Conservation (phyloP, 2,113 vertebrate genomes). For the Electrona antarctica region DNA sequence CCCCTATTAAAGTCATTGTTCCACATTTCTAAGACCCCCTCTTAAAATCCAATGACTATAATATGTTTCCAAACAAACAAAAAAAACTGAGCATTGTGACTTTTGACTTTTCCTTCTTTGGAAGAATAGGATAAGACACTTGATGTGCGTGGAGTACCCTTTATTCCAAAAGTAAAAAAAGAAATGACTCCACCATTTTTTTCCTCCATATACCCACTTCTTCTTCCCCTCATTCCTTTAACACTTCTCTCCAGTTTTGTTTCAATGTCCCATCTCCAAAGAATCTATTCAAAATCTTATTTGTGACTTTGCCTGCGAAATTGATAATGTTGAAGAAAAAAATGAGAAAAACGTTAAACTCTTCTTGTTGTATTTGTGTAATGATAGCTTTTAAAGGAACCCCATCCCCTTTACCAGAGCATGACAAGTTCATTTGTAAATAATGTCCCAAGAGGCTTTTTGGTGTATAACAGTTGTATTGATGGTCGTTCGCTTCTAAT, state of each 20-base stretch:
- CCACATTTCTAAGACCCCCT: slow-evolving; percentile 57
- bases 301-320: slow-evolving; percentile 91
- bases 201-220: slow-evolving; percentile 31
- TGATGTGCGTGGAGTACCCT: slow-evolving; percentile 48
- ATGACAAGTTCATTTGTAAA: slow-evolving; percentile 98
- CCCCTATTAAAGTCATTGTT: slow-evolving; percentile 49
- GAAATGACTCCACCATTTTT: slow-evolving; percentile 49
- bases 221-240: slow-evolving; percentile 43
- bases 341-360: slow-evolving; percentile 54
- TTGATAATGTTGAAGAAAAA: slow-evolving; percentile 70
- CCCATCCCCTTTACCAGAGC: slow-evolving; percentile 84
- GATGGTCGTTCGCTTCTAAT: slow-evolving; percentile 91
- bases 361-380: slow-evolving; percentile 95
- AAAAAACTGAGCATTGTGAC: slow-evolving; percentile 63
- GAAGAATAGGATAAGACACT: slow-evolving; percentile 65
- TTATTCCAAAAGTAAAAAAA: slow-evolving; percentile 2
- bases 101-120: slow-evolving; percentile 71
- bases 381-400: slow-evolving; percentile 91
- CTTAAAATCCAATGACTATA: slow-evolving; percentile 54
- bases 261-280: slow-evolving; percentile 85
- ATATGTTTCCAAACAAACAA: slow-evolving; percentile 11
- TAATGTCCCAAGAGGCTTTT: slow-evolving; percentile 92
- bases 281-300: slow-evolving; percentile 86
- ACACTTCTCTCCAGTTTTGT: slow-evolving; percentile 40
- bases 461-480: slow-evolving; percentile 97